phyloP scores from a whole-genome alignment of 1,140 invertebrate genomes.

The Pogonomyrmex californicus region DNA sequence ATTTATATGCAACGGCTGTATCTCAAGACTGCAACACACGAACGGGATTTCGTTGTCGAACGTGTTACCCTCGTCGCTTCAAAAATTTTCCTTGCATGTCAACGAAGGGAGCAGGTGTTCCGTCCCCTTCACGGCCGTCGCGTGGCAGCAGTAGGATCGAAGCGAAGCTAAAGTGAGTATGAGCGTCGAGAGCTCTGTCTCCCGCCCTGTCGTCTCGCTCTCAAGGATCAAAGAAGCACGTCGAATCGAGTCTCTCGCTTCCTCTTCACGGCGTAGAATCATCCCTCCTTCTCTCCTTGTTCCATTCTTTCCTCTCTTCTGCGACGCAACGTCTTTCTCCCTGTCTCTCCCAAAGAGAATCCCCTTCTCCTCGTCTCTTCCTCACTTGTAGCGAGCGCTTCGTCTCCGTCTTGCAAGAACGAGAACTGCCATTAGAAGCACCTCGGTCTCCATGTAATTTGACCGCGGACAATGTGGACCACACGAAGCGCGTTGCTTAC shows the following conservation, averaged over 20 bases:
- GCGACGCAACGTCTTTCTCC: slow-evolving; percentile 26
- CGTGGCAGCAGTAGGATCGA: slow-evolving; percentile 78
- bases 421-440: slow-evolving; percentile 84
- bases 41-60: slow-evolving; percentile 17
- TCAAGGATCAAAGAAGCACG: slow-evolving; percentile 60
- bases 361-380: slow-evolving; percentile 42
- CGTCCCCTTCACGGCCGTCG: slow-evolving; percentile 79
- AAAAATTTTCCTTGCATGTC: slow-evolving; percentile 80
- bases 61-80: slow-evolving; percentile 53
- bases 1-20: not conserved
- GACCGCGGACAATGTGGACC: slow-evolving; percentile 84
- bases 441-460: slow-evolving; percentile 85
- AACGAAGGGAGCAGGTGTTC: slow-evolving; percentile 82
- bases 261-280: slow-evolving; percentile 37
- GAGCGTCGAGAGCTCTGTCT: slow-evolving; percentile 58
- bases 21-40: slow-evolving; percentile 1
- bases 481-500: slow-evolving; percentile 82
- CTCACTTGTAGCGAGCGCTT: slow-evolving; percentile 39
- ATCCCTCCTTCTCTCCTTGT: slow-evolving; percentile 20
- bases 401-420: slow-evolving; percentile 69
- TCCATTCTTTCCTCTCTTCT: slow-evolving; percentile 24
- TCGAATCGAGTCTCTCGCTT: slow-evolving; percentile 51
- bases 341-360: not conserved
- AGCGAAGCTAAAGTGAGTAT: slow-evolving; percentile 76
- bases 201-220: slow-evolving; percentile 38